Base-by-base conservation (phyloP, 2,888 invertebrate species). In the Podotricha telesiphe region DNA sequence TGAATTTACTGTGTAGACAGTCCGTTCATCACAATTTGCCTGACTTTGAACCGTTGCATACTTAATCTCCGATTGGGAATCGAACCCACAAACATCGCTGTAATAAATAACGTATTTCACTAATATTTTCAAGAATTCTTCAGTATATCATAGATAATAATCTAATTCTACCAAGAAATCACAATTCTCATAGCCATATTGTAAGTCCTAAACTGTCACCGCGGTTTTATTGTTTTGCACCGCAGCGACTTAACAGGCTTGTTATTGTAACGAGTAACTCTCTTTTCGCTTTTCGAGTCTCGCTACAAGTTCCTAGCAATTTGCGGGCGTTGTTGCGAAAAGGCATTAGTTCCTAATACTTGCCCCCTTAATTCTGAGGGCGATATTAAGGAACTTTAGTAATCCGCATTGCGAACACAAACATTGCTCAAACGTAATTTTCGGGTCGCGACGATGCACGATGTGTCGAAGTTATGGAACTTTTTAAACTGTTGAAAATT, bases 221-320 rank as follows among this genome's bases (percentile, higher is more conserved):
- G 80, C 77, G 82, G 80, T 85, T 87, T 86, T 87, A 89, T 88
- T 87, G 88, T 85, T 79, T 77, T 78, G 76, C 80, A 75, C 77
- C 79, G 79, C 79, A 74, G 77, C 82, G 82, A 82, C 86, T 87
- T 87, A 88, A 83, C 89, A 82, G 84, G 82, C 78, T 80, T 85
- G 88, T 87, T 86, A 82, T 83, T 84, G 86, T 82, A 83, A 83
- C 79, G 78, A 81, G 82, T 87, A 84, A 80, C 76, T 73, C 75
- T 75, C 74, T 75, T 55, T 37, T 17, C 34, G 34, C 78, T 78
- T 80, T 80, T 78, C 81, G 74, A 76, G 77, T 78, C 82, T 86
- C 86, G 86, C 83, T 53, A 67, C 67, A 51, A 67, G 13, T 67
- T 83, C 77, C 81, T 76, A 73, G 76, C 85, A 84, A 88, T 89